phyloP scores from a whole-genome alignment of 2,113 vertebrate genomes.

The Reinhardtius hippoglossoides region DNA sequence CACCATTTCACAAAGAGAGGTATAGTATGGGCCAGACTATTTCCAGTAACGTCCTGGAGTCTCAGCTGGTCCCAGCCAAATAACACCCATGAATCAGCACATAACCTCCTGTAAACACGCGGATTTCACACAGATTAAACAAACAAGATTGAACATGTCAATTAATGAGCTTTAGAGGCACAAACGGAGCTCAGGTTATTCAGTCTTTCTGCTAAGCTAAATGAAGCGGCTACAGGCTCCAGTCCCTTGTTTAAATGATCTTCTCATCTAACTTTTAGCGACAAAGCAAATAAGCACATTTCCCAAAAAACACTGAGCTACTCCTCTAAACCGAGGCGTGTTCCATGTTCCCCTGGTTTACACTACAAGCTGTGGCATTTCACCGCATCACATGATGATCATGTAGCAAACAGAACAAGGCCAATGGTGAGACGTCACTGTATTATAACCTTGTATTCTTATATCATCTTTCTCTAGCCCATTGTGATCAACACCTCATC shows the following conservation, averaged over 20 bases:
- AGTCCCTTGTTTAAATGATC: background rate
- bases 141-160: slow-evolving; percentile 4
- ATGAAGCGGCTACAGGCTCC: background rate
- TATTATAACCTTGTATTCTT: too few species aligned
- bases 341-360: background rate
- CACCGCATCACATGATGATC: background rate
- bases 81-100: background rate
- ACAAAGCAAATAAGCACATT: background rate
- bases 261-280: background rate
- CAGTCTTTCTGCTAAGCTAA: background rate
- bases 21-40: background rate
- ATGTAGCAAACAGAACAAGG: background rate
- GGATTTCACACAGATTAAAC: background rate
- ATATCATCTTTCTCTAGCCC: too few species aligned
- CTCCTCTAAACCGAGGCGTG: background rate
- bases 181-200: background rate
- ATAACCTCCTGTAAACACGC: background rate
- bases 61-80: background rate
- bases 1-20: background rate
- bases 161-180: background rate
- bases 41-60: slow-evolving; percentile 4
- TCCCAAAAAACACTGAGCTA: too few species aligned
- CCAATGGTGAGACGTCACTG: background rate
- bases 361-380: background rate
- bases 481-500: background rate